Percentiles rank a stretch among this genome's conserved stretches.
phyloP scores from a whole-genome alignment of 2,888 invertebrate genomes.

The Lysandra coridon region DNA sequence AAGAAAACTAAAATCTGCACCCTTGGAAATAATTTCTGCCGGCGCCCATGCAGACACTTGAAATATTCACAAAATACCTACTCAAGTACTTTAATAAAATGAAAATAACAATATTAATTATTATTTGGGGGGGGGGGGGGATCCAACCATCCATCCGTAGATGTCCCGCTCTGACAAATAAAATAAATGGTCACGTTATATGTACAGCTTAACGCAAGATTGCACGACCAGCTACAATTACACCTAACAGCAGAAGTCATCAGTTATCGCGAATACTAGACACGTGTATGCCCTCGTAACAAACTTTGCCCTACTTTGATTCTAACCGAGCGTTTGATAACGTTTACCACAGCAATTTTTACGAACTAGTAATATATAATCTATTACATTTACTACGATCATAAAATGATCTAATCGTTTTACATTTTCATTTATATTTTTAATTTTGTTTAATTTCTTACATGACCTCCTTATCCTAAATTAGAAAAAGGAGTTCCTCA shows the following conservation, averaged over 20 bases:
- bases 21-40: too few species aligned
- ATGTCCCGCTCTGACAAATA: too few species aligned
- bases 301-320: slow-evolving; percentile 7
- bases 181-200: too few species aligned
- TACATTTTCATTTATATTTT: background rate
- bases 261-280: background rate
- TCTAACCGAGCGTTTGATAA: slow-evolving; percentile 1
- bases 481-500: background rate
- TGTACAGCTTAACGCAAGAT: background rate
- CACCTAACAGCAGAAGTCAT: slow-evolving; percentile 10
- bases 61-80: too few species aligned
- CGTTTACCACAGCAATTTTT: background rate
- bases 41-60: too few species aligned
- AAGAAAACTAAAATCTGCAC: too few species aligned
- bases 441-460: background rate
- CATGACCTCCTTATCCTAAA: background rate
- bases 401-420: background rate
- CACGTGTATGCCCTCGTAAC: slow-evolving; percentile 17
- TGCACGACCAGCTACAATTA: slow-evolving; percentile 8
- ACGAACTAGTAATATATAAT: background rate
- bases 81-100: too few species aligned
- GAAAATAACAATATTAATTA: too few species aligned
- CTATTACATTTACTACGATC: background rate
- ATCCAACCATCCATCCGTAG: too few species aligned
- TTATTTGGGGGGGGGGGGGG: too few species aligned